Evolutionary conservation across 2,113 vertebrate genomes (phyloP).

Genomic region (Polypterus bichir): DNA sequence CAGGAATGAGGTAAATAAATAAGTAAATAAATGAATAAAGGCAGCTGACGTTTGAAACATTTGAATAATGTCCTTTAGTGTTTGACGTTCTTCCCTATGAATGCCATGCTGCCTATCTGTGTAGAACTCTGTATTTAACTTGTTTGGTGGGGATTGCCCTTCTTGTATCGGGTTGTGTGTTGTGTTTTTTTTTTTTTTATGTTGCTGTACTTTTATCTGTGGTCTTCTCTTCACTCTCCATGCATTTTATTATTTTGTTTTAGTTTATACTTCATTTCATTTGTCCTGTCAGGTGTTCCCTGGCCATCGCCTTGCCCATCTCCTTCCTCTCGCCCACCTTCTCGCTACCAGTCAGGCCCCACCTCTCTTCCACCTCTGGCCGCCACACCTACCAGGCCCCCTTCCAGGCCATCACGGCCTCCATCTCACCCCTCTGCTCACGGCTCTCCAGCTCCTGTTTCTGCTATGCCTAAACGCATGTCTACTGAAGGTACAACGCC

Average conservation of each 20-base stretch:
- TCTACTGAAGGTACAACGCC: slow-evolving; percentile 96
- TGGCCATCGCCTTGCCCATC: slow-evolving; percentile 98
- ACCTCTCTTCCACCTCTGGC: slow-evolving; percentile 96
- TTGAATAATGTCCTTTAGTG: no score
- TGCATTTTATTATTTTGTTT: slow-evolving; percentile 49
- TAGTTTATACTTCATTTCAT: slow-evolving; percentile 81
- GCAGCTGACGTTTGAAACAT: no score
- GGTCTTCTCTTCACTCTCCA: slow-evolving; percentile 24
- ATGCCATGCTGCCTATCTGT: no score
- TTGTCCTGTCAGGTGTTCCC: slow-evolving; percentile 92
- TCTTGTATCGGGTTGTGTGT: neutral
- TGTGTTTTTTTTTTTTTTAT: neutral
- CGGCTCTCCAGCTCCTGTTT: slow-evolving; percentile 85
- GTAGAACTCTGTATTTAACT: no score
- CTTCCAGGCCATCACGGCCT: slow-evolving; percentile 95
- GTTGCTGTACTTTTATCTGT: neutral
- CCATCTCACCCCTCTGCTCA: slow-evolving; percentile 96
- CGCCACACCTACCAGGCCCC: slow-evolving; percentile 94
- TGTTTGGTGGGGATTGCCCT: no score
- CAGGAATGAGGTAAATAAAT: no score
- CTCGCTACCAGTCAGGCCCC: slow-evolving; percentile 96
- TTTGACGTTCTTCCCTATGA: no score
- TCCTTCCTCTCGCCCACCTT: slow-evolving; percentile 96
- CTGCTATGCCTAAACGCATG: slow-evolving; percentile 97
- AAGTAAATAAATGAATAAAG: no score